Base-by-base conservation (phyloP, 2,797 vertebrate species). In the Myripristis jacobus region DNA sequence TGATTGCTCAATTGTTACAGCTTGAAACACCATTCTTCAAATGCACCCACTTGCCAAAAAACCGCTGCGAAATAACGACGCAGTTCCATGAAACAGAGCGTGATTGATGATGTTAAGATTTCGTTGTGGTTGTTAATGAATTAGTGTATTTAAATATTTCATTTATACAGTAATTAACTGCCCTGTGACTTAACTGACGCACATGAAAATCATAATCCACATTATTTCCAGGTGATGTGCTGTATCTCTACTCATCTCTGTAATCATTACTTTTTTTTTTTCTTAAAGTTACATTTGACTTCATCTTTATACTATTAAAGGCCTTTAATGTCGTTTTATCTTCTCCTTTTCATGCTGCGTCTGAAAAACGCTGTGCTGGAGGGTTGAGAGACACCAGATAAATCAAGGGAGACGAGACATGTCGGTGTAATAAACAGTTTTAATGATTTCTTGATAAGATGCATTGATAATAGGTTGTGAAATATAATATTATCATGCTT, bases 391-490 rank as follows among this genome's bases (percentile, higher is more conserved):
- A 34, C 48, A 38, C 2, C 1, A 18, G 31, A 68, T 2, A 54
- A 56, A 5, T 29, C 3, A 69, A 70, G 29, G 21, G 19, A 72
- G 13, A 46, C 25, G 48, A 10, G 19, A 51, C 4, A 75, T 6
- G 0, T 34, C 21, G 51, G 11, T 57, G 51, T 46, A 56, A 73
- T 21, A 1, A 52, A 48, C 4, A 64, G n/a, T 82, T 38, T 81
- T 79, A 81, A 76, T 80, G 15, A 66, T 71, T 55, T 4, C 0
- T 69, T 66, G 43, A 54, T 52, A n/a, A 48, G 12, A 53, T 50
- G 19, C 38, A 25, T 50, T 55, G 7, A 27, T 55, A 41, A 24
- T 52, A 65, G 36, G 2, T 36, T 5, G 25, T n/a, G 16, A 31
- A 12, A 5, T 47, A 15, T 27, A 58, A 13, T 22, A 36, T 15